Conservation (phyloP, 2,797 vertebrate species). For the Gymnothorax reevesii region DNA sequence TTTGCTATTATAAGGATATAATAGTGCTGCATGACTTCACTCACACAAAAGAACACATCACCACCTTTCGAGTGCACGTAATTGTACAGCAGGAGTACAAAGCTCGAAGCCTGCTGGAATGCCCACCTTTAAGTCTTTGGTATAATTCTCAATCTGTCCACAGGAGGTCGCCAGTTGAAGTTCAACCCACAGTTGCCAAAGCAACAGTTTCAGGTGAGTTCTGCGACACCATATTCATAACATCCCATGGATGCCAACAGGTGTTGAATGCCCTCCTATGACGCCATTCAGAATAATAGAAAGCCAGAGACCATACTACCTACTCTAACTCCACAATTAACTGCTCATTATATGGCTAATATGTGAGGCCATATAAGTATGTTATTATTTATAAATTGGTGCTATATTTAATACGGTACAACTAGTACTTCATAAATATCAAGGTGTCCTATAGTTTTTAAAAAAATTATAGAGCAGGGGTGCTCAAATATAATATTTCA, state of each 20-base stretch:
- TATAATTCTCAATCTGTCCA: slow-evolving; percentile 66
- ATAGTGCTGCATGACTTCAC: slow-evolving; percentile 49
- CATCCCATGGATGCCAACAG: not conserved
- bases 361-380: not conserved
- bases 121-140: slow-evolving; percentile 33
- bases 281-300: slow-evolving; percentile 47
- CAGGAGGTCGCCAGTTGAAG: slow-evolving; percentile 88
- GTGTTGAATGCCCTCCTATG: slow-evolving; percentile 56
- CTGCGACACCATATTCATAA: not conserved
- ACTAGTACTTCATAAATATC: not conserved
- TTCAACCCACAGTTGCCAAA: slow-evolving; percentile 86
- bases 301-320: slow-evolving; percentile 27
- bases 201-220: slow-evolving; percentile 89
- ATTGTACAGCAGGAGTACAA: not conserved
- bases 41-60: slow-evolving; percentile 14
- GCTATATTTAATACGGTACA: not conserved
- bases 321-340: slow-evolving; percentile 21
- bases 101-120: not conserved
- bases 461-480: too few species aligned
- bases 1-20: slow-evolving; percentile 30
- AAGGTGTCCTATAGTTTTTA: too few species aligned
- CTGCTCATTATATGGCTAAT: slow-evolving; percentile 12
- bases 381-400: not conserved
- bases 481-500: too few species aligned
- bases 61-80: not conserved